phyloP scores from a whole-genome alignment of 2,797 vertebrate species.

The Manis crassicaudata region DNA sequence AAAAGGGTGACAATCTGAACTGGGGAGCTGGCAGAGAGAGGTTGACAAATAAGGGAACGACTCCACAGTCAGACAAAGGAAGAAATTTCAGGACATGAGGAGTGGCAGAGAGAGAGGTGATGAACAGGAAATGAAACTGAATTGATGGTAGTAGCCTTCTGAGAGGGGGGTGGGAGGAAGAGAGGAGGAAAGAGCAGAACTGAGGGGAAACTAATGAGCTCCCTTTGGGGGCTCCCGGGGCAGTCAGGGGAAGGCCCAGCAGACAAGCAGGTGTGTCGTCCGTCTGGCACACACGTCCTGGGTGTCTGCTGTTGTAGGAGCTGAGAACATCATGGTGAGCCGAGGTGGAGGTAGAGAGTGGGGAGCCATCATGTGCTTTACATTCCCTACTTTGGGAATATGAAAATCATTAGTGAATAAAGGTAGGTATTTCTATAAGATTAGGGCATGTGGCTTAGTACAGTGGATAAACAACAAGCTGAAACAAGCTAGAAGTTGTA shows the following conservation, averaged over 20 bases:
- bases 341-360: background rate
- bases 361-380: background rate
- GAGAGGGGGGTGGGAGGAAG: background rate
- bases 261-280: background rate
- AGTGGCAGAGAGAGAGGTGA: background rate
- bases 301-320: background rate
- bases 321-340: background rate
- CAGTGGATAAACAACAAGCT: background rate
- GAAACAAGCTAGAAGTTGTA: background rate
- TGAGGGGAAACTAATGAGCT: background rate
- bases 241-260: background rate
- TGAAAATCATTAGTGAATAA: background rate
- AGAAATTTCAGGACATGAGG: background rate
- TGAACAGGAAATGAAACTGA: background rate
- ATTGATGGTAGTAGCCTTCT: background rate
- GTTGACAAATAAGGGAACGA: background rate
- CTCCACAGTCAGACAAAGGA: background rate
- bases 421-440: background rate
- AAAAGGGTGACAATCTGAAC: background rate
- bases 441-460: background rate
- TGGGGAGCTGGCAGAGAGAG: background rate
- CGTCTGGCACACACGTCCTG: background rate
- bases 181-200: background rate
- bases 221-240: background rate
- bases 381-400: background rate